phyloP scores from a whole-genome alignment of 2,113 vertebrate genomes.

The Oreochromis niloticus region DNA sequence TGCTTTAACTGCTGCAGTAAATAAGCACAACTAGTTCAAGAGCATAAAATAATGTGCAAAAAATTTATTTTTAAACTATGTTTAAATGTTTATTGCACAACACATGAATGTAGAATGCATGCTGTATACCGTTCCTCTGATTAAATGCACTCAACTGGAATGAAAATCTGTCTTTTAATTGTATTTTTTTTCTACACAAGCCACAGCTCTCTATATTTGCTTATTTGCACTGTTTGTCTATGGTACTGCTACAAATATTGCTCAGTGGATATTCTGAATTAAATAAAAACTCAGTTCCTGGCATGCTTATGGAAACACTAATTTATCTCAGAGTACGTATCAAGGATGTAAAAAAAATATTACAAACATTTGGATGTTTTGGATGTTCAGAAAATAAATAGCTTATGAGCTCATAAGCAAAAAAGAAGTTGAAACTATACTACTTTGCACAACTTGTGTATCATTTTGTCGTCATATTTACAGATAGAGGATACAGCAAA shows the following conservation, averaged over 20 bases:
- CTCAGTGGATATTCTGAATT: conserved; percentile 4
- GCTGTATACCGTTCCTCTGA: background rate
- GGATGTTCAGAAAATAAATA: conserved; percentile 30
- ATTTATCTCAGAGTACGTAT: background rate
- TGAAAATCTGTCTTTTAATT: conserved; percentile 1
- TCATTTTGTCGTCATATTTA: conserved; percentile 26
- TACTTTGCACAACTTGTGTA: background rate
- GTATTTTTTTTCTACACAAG: background rate
- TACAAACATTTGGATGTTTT: background rate
- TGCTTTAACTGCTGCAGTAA: background rate
- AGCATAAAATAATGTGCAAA: background rate
- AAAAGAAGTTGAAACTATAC: background rate
- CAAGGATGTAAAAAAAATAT: background rate
- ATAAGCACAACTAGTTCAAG: background rate
- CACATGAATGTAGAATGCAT: conserved; percentile 1
- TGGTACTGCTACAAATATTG: background rate
- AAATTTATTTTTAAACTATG: background rate
- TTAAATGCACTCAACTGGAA: conserved; percentile 15
- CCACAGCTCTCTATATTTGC: background rate
- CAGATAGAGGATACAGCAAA: background rate
- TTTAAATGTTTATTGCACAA: conserved; percentile 8
- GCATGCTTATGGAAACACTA: background rate
- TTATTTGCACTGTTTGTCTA: conserved; percentile 6
- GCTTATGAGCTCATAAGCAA: background rate
- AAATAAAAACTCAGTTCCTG: background rate